phyloP scores from a whole-genome alignment of 2,888 invertebrate species.

The Phyto melanocephala region DNA sequence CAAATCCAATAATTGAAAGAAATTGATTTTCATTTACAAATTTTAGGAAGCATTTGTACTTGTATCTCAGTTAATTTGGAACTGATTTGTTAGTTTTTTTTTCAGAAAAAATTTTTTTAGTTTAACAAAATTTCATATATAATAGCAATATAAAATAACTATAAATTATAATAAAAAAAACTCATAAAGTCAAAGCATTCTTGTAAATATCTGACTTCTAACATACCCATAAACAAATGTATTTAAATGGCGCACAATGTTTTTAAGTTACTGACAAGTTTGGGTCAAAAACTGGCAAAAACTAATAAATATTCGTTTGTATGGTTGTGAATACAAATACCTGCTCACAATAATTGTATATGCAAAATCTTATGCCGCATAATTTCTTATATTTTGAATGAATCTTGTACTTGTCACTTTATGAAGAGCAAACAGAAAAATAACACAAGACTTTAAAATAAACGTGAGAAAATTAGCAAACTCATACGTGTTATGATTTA shows the following conservation, averaged over 20 bases:
- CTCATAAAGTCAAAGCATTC: too few species aligned
- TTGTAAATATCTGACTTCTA: constrained; percentile 14
- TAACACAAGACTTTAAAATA: constrained; percentile 1
- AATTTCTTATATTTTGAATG: constrained; percentile 4
- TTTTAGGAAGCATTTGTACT: too few species aligned
- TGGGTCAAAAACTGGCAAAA: constrained; percentile 59
- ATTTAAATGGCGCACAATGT: not conserved
- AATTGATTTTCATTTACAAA: too few species aligned
- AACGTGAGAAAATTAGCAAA: constrained; percentile 66
- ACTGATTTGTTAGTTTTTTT: too few species aligned
- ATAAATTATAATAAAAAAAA: too few species aligned
- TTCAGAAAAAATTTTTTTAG: too few species aligned
- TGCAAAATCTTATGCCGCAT: constrained; percentile 47
- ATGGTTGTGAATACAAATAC: not conserved
- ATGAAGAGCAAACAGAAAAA: constrained; percentile 4
- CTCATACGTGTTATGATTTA: constrained; percentile 52
- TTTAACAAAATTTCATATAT: too few species aligned
- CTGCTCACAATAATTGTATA: constrained; percentile 8
- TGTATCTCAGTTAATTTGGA: too few species aligned
- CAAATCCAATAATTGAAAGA: too few species aligned
- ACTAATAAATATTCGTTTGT: not conserved
- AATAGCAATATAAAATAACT: too few species aligned
- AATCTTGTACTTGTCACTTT: constrained; percentile 33
- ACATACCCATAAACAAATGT: not conserved
- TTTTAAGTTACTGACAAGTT: constrained; percentile 53